Conservation (phyloP, 2,888 invertebrate species). For the Cephus nigrinus region DNA sequence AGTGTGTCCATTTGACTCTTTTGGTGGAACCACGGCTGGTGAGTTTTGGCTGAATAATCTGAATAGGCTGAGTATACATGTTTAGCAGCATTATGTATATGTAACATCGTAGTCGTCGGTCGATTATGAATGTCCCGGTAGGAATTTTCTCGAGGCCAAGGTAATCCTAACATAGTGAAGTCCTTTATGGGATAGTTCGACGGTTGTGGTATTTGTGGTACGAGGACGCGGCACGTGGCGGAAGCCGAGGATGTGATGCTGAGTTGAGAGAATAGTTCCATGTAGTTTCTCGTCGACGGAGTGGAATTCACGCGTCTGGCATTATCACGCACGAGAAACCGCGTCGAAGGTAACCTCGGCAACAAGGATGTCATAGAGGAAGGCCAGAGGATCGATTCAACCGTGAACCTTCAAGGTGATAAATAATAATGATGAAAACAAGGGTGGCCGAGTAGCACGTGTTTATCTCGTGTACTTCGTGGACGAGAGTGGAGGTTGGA, state of each 20-base stretch:
- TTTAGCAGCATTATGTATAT: neutral
- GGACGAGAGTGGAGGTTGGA: neutral
- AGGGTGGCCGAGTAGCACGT: neutral
- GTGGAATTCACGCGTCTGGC: neutral
- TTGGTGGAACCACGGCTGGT: neutral
- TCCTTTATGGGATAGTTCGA: neutral
- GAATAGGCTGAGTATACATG: neutral
- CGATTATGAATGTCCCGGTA: neutral
- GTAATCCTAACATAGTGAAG: neutral
- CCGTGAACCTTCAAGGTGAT: conserved; percentile 58
- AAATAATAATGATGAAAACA: conserved; percentile 13
- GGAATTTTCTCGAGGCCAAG: neutral
- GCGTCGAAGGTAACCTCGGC: neutral
- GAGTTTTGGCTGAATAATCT: neutral
- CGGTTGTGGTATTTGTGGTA: neutral
- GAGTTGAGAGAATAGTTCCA: neutral
- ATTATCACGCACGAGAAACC: conserved; percentile 2
- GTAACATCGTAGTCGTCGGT: neutral
- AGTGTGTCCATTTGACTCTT: neutral
- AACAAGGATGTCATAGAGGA: conserved; percentile 25
- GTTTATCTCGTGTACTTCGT: neutral
- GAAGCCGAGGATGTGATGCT: neutral
- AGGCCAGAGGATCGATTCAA: conserved; percentile 60
- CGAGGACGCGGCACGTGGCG: neutral
- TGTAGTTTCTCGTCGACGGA: neutral